These are phyloP conservation scores for Sycobia sp. DNA, from an alignment of 1,140 invertebrate genomes.

Conservation along the genomic window DNA sequence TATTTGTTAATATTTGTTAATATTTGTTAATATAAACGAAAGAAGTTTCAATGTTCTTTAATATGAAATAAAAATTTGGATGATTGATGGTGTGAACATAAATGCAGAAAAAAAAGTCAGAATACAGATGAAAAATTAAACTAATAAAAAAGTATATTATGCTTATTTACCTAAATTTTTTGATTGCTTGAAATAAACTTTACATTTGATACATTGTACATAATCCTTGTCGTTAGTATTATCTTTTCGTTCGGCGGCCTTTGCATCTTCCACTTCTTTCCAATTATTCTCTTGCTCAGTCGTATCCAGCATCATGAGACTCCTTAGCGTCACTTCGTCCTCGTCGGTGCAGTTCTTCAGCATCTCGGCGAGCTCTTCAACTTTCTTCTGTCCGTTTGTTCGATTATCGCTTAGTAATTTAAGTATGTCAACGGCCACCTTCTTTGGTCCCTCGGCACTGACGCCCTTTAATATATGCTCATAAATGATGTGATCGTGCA, in stretches of 20 bases:
- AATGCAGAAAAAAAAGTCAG: no score
- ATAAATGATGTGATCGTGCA: constrained; percentile 20
- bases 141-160: no score
- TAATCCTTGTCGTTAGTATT: neutral
- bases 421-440: neutral
- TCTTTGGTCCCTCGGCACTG: constrained; percentile 1
- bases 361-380: neutral
- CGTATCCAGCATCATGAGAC: neutral
- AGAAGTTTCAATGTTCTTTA: no score
- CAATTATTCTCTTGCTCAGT: constrained; percentile 2
- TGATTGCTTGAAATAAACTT: neutral
- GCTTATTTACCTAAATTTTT: constrained; percentile 1
- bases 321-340: neutral
- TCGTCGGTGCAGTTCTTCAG: neutral
- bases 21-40: no score
- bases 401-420: neutral
- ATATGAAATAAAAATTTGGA: no score
- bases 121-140: no score
- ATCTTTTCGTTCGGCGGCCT: neutral
- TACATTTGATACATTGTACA: constrained; percentile 9
- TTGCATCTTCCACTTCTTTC: neutral
- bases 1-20: no score
- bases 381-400: neutral
- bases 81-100: no score
- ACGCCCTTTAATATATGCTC: constrained; percentile 13